Evolutionary conservation across 2,888 invertebrate species (phyloP), one percentile per base, ranked within the genome.

Genomic region (Caenorhabditis uteleia): DNA sequence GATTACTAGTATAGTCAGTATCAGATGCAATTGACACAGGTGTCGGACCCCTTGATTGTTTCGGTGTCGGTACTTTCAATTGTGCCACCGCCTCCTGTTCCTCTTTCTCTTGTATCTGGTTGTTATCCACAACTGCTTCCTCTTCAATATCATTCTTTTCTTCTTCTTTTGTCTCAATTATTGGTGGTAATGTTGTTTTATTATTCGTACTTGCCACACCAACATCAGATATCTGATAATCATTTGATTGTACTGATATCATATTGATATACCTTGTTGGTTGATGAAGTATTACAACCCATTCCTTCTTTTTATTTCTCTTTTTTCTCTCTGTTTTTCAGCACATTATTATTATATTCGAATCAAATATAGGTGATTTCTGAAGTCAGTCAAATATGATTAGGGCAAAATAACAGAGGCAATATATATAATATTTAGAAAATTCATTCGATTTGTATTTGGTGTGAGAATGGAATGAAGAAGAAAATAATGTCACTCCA

Each of bases 261-360:
- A 16, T 44, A 2, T n/a, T 16, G 18, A 23, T 16, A 18, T 25
- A 61, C 60, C 29, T 61, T 61, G 27, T 46, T 42, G 25, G 27
- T 46, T 34, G 55, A n/a, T 3, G 61, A 61, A 18, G 38, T 33
- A 33, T 61, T 61, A 27, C 61, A 61, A 20, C 61, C 61, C 61
- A 61, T 60, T 26, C 39, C 48, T 47, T 38, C 18, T 55, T 26
- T 34, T 23, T 7, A 34, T n/a, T 14, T 40, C 6, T 40, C 16
- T 36, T 18, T 16, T 44, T 38, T 48, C 7, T 42, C 4, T 38
- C 49, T 8, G 2, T n/a, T 16, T 38, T 16, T 16, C n/a, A 25
- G 7, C 29, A 16, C 36, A 14, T 51, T 23, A 25, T 21, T 21
- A 47, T 4, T 21, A 23, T 20, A 29, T 27, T 39, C 18, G n/a